Evolutionary conservation across 2,888 invertebrate genomes (phyloP).

Genomic region (Hirtodrosophila histrioides): DNA sequence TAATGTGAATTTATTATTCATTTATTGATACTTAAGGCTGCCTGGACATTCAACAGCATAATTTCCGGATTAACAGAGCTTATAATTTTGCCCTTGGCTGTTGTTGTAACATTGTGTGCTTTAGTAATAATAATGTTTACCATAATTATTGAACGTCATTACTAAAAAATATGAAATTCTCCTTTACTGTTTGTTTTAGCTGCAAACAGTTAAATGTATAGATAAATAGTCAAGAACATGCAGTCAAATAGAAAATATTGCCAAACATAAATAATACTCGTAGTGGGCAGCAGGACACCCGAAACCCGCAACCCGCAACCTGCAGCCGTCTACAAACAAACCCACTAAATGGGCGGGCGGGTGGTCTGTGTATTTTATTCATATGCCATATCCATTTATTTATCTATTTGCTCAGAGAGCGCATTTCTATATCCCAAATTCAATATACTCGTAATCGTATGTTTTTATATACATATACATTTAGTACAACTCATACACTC

Average conservation of each 20-base stretch:
- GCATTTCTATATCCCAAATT: constrained; percentile 11
- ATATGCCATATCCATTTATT: constrained; percentile 30
- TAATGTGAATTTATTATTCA: too few species aligned
- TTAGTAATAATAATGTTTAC: too few species aligned
- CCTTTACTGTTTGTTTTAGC: background rate
- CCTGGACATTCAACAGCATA: too few species aligned
- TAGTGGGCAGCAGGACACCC: background rate
- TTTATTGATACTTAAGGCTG: too few species aligned
- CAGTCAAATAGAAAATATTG: constrained; percentile 21
- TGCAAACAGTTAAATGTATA: constrained; percentile 13
- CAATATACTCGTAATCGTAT: background rate
- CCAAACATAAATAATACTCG: constrained; percentile 32
- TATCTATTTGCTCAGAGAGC: constrained; percentile 8
- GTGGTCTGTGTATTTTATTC: constrained; percentile 12
- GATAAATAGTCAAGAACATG: constrained; percentile 20
- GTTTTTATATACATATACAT: constrained; percentile 5
- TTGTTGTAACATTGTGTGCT: too few species aligned
- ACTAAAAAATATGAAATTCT: background rate
- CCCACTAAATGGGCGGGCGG: constrained; percentile 6
- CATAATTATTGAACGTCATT: too few species aligned
- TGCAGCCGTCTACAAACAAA: background rate
- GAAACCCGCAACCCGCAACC: background rate
- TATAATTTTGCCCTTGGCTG: too few species aligned
- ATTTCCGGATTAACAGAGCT: too few species aligned
- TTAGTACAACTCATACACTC: background rate